Conservation (phyloP, 2,113 vertebrate species). For the Ailurus styani region DNA sequence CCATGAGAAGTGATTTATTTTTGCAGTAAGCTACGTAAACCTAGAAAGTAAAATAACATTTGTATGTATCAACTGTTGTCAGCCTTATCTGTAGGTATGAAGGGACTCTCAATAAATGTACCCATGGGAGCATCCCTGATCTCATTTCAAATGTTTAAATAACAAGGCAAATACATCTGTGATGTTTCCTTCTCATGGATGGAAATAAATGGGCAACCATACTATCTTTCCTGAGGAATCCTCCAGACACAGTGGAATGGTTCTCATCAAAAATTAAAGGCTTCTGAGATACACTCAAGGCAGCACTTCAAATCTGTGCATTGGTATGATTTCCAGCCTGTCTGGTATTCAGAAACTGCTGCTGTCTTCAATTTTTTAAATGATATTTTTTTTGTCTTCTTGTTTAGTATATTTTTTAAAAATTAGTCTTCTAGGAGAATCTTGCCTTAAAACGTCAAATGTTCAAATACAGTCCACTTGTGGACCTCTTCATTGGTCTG, state of each 20-base stretch:
- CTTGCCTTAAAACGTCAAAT: neutral
- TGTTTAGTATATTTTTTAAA: neutral
- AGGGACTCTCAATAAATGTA: neutral
- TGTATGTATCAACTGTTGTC: neutral
- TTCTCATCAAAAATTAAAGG: slow-evolving; percentile 66
- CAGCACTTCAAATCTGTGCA: neutral
- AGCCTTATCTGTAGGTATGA: neutral
- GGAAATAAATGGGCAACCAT: slow-evolving; percentile 12
- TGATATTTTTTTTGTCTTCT: neutral
- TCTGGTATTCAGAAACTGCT: slow-evolving; percentile 36
- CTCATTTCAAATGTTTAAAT: slow-evolving; percentile 54
- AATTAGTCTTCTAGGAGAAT: neutral
- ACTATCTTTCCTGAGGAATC: slow-evolving; percentile 1
- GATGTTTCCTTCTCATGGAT: slow-evolving; percentile 4
- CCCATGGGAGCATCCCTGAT: neutral
- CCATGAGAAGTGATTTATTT: slow-evolving; percentile 29
- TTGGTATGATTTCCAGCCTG: neutral
- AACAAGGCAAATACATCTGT: slow-evolving; percentile 28
- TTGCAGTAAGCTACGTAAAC: neutral
- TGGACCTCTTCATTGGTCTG: neutral
- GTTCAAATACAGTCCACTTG: neutral
- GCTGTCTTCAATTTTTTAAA: slow-evolving; percentile 23
- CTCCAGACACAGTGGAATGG: slow-evolving; percentile 32
- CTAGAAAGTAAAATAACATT: slow-evolving; percentile 18
- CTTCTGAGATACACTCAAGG: neutral